Evolutionary conservation across 2,113 vertebrate genomes (phyloP).

Genomic region (Gallinago media): DNA sequence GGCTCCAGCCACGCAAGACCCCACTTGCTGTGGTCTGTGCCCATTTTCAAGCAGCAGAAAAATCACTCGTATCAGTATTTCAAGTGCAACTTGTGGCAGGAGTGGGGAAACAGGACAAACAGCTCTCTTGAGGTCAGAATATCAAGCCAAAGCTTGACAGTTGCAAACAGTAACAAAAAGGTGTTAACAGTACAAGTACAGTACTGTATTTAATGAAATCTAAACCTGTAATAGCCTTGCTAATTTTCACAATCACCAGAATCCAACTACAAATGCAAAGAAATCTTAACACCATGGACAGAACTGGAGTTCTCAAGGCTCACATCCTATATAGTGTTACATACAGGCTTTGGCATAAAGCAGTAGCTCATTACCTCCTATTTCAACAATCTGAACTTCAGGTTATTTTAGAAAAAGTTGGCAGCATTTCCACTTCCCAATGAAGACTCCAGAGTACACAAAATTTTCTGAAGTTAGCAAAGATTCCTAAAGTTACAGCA

Average conservation of each 20-base stretch:
- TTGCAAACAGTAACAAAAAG: background rate
- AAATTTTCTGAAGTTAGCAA: background rate
- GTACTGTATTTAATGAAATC: background rate
- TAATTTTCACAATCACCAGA: background rate
- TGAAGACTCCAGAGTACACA: background rate
- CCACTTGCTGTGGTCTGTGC: background rate
- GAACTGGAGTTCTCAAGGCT: background rate
- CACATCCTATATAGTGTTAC: background rate
- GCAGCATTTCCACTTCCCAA: background rate
- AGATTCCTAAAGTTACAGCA: background rate
- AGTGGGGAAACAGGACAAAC: background rate
- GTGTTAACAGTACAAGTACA: background rate
- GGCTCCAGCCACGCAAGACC: accelerated
- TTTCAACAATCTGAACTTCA: background rate
- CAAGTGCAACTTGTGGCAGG: background rate
- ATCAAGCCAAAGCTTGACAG: background rate
- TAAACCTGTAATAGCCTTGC: background rate
- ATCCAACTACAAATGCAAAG: background rate
- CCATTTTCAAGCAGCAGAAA: background rate
- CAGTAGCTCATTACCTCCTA: background rate
- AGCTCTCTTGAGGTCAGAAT: background rate
- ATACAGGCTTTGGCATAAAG: accelerated
- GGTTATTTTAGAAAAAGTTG: background rate
- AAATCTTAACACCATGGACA: background rate
- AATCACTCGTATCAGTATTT: background rate